phyloP scores from a whole-genome alignment of 2,113 vertebrate species.

The Eurystomus gularis region DNA sequence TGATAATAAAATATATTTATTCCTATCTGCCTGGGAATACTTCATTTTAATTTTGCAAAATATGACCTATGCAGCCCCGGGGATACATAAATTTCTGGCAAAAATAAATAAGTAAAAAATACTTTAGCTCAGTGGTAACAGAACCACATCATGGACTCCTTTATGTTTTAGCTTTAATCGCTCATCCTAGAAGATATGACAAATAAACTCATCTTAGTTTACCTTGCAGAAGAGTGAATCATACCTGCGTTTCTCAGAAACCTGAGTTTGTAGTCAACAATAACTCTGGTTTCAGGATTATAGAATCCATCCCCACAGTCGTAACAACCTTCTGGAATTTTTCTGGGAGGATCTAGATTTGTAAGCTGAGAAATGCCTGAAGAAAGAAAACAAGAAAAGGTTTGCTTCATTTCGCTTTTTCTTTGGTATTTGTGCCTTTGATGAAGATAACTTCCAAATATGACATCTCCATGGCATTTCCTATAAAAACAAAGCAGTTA shows the following conservation, averaged over 20 bases:
- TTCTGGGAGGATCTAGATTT: constrained; percentile 79
- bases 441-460: not conserved
- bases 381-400: not conserved
- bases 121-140: not conserved
- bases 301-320: constrained; percentile 96
- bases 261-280: constrained; percentile 76
- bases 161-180: not conserved
- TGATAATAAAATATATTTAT: not conserved
- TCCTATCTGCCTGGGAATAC: constrained; percentile 15
- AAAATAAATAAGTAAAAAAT: constrained; percentile 4
- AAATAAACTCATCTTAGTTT: not conserved
- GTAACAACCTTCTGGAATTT: constrained; percentile 85
- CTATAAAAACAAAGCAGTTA: not conserved
- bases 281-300: constrained; percentile 79
- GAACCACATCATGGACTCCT: not conserved
- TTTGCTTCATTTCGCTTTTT: not conserved
- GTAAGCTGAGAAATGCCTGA: constrained; percentile 87
- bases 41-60: not conserved
- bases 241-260: constrained; percentile 92
- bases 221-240: not conserved
- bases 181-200: not conserved
- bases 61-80: not conserved
- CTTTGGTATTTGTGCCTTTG: not conserved
- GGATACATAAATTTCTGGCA: not conserved
- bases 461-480: not conserved